These are phyloP conservation scores for Heliconius sara DNA, from an alignment of 2,888 invertebrate species.

Conservation along the genomic window DNA sequence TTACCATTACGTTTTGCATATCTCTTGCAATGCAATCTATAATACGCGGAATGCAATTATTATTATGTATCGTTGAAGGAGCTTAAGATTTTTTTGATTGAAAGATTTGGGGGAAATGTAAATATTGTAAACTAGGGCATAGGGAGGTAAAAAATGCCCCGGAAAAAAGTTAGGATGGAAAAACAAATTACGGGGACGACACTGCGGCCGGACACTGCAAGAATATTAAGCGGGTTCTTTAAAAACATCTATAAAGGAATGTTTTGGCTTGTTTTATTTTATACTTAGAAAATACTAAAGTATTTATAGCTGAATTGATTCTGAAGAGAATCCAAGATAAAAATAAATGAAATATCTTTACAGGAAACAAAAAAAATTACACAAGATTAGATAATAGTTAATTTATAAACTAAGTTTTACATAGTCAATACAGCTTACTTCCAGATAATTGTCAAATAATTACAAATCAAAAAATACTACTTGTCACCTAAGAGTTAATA, in stretches of 20 bases:
- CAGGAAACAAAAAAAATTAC: too few species aligned
- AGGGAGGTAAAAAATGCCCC: conserved; percentile 4
- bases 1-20: background rate
- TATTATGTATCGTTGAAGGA: background rate
- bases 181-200: conserved; percentile 18
- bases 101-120: conserved; percentile 6
- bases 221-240: conserved; percentile 18
- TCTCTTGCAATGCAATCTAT: background rate
- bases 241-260: background rate
- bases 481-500: too few species aligned
- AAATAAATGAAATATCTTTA: too few species aligned
- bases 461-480: too few species aligned
- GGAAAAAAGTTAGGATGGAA: conserved; percentile 2
- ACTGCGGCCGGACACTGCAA: conserved; percentile 15
- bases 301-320: too few species aligned
- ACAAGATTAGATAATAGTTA: too few species aligned
- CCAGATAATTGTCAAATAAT: too few species aligned
- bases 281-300: background rate
- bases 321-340: too few species aligned
- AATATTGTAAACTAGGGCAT: background rate
- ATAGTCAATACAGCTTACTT: too few species aligned
- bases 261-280: background rate
- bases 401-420: too few species aligned
- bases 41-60: background rate
- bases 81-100: background rate